phyloP scores from a whole-genome alignment of 2,888 invertebrate genomes.

The Ormyrus rosae region DNA sequence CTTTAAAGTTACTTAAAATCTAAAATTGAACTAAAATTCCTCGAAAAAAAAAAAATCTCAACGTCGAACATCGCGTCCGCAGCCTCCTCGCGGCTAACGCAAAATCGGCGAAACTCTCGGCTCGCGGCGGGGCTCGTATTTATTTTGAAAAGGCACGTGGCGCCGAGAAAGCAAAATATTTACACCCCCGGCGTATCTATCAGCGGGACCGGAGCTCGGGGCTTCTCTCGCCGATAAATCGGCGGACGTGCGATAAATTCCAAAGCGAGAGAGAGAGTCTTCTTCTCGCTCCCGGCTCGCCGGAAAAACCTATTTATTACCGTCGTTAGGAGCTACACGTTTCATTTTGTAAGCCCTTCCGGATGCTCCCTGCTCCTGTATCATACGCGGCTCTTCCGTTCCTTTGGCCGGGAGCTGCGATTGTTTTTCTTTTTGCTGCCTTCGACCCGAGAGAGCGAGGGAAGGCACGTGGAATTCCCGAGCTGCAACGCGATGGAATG shows the following conservation, averaged over 20 bases:
- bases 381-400: conserved; percentile 7
- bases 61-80: too few relatives aligned
- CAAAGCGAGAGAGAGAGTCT: conserved; percentile 32
- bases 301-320: conserved; percentile 56
- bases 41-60: too few relatives aligned
- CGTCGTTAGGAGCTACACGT: conserved; percentile 50
- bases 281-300: conserved; percentile 18
- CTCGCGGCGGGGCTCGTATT: too few relatives aligned
- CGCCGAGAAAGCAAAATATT: conserved; percentile 51
- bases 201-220: conserved; percentile 14
- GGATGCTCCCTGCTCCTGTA: conserved; percentile 26
- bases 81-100: too few relatives aligned
- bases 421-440: conserved; percentile 18
- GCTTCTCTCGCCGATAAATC: conserved; percentile 53
- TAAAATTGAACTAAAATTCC: too few relatives aligned
- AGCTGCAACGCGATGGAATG: background rate
- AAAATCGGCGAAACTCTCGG: too few relatives aligned
- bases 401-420: background rate
- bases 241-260: conserved; percentile 55
- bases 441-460: too few relatives aligned
- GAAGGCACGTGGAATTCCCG: background rate
- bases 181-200: conserved; percentile 48
- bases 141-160: too few relatives aligned
- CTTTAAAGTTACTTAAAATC: too few relatives aligned
- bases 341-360: conserved; percentile 51